Evolutionary conservation across 2,113 vertebrate genomes (phyloP).

Genomic region (Piliocolobus tephrosceles): DNA sequence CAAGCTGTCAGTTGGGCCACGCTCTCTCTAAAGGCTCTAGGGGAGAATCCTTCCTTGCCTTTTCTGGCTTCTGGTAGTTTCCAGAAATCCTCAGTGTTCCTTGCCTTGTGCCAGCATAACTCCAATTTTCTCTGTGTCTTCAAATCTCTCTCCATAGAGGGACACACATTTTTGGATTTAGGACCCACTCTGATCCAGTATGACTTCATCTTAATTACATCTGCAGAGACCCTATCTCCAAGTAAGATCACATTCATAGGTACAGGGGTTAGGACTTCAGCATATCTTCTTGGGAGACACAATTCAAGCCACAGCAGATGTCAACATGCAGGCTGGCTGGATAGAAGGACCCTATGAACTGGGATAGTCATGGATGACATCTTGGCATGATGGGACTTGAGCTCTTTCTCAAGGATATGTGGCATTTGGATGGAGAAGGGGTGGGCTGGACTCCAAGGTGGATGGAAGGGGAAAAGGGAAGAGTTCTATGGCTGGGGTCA

Average conservation of each 20-base stretch:
- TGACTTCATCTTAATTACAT: neutral
- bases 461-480: neutral
- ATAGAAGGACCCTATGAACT: neutral
- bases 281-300: neutral
- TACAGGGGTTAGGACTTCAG: neutral
- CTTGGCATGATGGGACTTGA: neutral
- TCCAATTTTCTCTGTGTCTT: neutral
- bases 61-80: neutral
- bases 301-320: neutral
- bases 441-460: neutral
- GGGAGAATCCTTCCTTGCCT: neutral
- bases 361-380: neutral
- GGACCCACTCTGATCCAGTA: neutral
- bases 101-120: neutral
- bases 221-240: neutral
- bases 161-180: neutral
- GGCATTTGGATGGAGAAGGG: neutral
- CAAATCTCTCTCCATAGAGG: neutral
- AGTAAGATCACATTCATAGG: neutral
- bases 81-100: neutral
- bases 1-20: neutral
- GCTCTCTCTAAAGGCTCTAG: neutral
- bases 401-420: neutral
- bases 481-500: neutral
- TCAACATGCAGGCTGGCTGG: neutral